These are phyloP conservation scores for Agapostemon virescens DNA, from an alignment of 2,888 invertebrate genomes.

Conservation along the genomic window DNA sequence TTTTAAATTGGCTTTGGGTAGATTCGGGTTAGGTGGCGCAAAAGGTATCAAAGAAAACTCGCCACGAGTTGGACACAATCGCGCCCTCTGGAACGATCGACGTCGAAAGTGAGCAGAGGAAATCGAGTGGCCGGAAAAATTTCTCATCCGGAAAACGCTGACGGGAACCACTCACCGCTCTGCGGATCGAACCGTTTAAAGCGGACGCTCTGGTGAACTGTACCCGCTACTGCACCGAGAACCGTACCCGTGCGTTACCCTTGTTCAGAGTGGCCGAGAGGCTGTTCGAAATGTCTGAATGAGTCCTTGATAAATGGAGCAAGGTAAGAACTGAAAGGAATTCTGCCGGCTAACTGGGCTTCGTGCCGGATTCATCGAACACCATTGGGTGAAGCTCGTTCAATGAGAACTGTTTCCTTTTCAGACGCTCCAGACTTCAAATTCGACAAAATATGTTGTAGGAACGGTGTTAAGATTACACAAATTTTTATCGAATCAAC, in stretches of 20 bases:
- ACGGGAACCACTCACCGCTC: slow-evolving; percentile 11
- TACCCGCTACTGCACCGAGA: background rate
- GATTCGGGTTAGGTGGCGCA: slow-evolving; percentile 1
- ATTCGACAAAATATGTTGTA: background rate
- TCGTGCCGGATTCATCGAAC: background rate
- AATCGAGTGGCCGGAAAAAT: slow-evolving; percentile 45
- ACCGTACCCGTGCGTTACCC: slow-evolving; percentile 10
- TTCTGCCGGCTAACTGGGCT: background rate
- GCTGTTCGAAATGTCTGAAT: slow-evolving; percentile 3
- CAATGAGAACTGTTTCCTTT: background rate
- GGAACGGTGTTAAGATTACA: background rate
- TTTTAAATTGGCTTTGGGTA: slow-evolving; percentile 33
- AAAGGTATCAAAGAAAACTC: slow-evolving; percentile 31
- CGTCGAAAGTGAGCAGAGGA: slow-evolving; percentile 35
- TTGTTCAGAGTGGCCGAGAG: background rate
- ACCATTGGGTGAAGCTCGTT: background rate
- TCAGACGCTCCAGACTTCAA: background rate
- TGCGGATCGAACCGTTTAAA: slow-evolving; percentile 31
- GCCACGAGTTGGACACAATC: slow-evolving; percentile 3
- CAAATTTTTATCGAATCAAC: background rate
- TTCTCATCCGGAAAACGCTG: slow-evolving; percentile 28
- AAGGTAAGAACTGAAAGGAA: background rate
- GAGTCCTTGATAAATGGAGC: slow-evolving; percentile 5
- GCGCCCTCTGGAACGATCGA: background rate
- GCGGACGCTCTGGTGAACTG: background rate